phyloP scores from a whole-genome alignment of 2,113 vertebrate genomes.

The Rhinolophus sinicus region DNA sequence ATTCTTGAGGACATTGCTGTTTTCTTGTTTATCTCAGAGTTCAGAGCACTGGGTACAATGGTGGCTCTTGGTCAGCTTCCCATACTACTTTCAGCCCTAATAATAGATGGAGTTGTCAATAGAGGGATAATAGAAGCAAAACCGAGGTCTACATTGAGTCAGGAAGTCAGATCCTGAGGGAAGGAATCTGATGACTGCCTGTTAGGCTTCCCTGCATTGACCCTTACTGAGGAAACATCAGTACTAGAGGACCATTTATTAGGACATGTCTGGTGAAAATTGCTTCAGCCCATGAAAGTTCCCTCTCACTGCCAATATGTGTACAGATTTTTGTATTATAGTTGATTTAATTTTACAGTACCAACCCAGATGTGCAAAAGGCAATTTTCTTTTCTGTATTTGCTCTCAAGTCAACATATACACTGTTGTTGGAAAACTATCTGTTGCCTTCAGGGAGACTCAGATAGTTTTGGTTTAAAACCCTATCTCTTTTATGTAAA shows the following conservation, averaged over 20 bases:
- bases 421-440: neutral
- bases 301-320: neutral
- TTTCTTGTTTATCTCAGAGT: neutral
- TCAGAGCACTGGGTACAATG: neutral
- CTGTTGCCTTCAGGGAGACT: neutral
- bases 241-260: neutral
- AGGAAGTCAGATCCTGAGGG: neutral
- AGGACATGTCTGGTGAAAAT: neutral
- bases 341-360: neutral
- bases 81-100: neutral
- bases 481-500: neutral
- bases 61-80: neutral
- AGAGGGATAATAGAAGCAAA: neutral
- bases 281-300: neutral
- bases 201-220: neutral
- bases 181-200: rapidly evolving
- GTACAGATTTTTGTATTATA: neutral
- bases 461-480: neutral
- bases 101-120: neutral
- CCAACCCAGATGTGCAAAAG: neutral
- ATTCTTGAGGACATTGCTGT: neutral
- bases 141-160: neutral
- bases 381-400: neutral
- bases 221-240: neutral
- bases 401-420: neutral